These are phyloP conservation scores for Polypedilum vanderplanki DNA, from an alignment of 1,140 invertebrate genomes.

Conservation along the genomic window DNA sequence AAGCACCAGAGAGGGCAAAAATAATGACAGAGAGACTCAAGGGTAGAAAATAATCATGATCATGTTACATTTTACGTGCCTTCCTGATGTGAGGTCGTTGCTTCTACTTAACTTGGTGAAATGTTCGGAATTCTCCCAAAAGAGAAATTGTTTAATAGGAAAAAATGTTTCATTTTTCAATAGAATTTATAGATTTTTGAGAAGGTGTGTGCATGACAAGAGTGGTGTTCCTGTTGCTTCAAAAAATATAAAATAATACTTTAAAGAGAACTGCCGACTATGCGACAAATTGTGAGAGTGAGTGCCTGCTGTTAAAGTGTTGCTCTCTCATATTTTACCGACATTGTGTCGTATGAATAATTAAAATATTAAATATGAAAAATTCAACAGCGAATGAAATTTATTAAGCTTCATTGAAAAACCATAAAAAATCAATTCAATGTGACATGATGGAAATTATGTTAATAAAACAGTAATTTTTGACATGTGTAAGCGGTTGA, in stretches of 20 bases:
- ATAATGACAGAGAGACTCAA: background rate
- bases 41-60: slow-evolving; percentile 9
- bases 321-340: too few species aligned
- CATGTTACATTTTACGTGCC: slow-evolving; percentile 23
- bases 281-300: background rate
- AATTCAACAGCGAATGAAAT: too few species aligned
- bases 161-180: slow-evolving; percentile 19
- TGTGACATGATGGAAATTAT: too few species aligned
- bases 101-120: background rate
- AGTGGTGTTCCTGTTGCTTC: background rate
- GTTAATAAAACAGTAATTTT: too few species aligned
- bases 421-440: too few species aligned
- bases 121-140: background rate
- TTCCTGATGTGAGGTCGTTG: slow-evolving; percentile 23
- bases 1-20: background rate
- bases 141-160: background rate
- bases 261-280: background rate
- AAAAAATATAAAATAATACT: too few species aligned
- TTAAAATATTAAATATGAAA: too few species aligned
- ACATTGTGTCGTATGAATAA: too few species aligned
- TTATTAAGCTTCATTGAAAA: too few species aligned
- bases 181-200: background rate
- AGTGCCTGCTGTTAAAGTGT: too few species aligned
- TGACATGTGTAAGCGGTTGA: too few species aligned
- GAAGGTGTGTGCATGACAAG: background rate